These are phyloP conservation scores for Pluvianellus socialis DNA, from an alignment of 2,113 vertebrate genomes.

Conservation along the genomic window DNA sequence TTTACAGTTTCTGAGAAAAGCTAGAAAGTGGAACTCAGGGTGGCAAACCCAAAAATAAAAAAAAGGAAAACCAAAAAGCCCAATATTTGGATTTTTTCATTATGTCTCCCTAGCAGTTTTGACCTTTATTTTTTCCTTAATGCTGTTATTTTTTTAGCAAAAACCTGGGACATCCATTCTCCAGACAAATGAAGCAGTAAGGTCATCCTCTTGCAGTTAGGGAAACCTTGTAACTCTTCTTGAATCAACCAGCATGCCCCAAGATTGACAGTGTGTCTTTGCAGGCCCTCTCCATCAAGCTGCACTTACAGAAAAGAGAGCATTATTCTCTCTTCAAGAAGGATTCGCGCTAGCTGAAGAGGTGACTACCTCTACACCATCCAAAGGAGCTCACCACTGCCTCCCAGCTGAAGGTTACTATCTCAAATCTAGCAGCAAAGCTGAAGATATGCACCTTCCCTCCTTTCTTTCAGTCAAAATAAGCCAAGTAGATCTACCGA, in stretches of 20 bases:
- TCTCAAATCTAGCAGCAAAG: background rate
- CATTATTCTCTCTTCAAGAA: background rate
- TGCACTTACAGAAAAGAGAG: fast-evolving
- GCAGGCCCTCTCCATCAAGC: background rate
- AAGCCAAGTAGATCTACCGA: background rate
- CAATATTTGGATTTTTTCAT: background rate
- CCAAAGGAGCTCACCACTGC: background rate
- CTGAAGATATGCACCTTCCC: background rate
- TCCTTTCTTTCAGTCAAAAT: background rate
- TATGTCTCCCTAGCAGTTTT: background rate
- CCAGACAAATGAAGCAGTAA: background rate
- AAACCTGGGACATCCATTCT: background rate
- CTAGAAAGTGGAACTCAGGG: background rate
- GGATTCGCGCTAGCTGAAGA: background rate
- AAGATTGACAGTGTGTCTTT: background rate
- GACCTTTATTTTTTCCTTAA: background rate
- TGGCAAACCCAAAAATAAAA: background rate
- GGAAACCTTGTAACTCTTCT: background rate
- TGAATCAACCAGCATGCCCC: background rate
- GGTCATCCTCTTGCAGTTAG: background rate
- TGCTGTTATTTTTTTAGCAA: background rate
- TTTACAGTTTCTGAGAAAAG: background rate
- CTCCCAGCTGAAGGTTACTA: background rate
- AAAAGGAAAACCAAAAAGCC: background rate
- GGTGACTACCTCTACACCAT: background rate